phyloP scores from a whole-genome alignment of 2,888 invertebrate species.

The Stenichneumon culpator region DNA sequence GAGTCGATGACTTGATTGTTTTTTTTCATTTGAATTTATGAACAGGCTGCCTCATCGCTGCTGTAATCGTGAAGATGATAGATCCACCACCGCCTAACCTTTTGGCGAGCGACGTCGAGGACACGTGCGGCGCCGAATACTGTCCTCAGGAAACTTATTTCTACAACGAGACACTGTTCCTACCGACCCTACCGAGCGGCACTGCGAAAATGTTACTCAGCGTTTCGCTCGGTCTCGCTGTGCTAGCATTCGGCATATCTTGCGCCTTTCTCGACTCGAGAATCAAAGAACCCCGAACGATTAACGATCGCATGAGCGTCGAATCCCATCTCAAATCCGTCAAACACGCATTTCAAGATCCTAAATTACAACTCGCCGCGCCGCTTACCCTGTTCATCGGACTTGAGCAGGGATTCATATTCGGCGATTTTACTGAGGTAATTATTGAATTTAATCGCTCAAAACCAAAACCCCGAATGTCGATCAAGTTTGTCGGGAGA shows the following conservation, averaged over 20 bases:
- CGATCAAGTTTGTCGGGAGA: background rate
- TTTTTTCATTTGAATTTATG: background rate
- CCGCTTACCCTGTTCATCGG: slow-evolving; percentile 94
- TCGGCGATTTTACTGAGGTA: slow-evolving; percentile 93
- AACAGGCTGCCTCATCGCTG: slow-evolving; percentile 80
- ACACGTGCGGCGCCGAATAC: slow-evolving; percentile 81
- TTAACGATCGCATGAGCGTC: slow-evolving; percentile 74
- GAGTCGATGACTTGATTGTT: background rate
- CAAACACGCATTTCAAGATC: slow-evolving; percentile 87
- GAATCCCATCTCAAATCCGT: slow-evolving; percentile 84
- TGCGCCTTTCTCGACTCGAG: slow-evolving; percentile 82
- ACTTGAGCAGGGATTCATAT: slow-evolving; percentile 94
- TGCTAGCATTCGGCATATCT: slow-evolving; percentile 81
- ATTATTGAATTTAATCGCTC: slow-evolving; percentile 52
- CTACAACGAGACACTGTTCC: slow-evolving; percentile 77
- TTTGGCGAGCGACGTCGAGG: slow-evolving; percentile 75
- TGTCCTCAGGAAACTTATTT: slow-evolving; percentile 80
- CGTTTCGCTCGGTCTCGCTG: slow-evolving; percentile 80
- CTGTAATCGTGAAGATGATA: slow-evolving; percentile 78
- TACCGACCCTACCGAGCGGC: slow-evolving; percentile 74
- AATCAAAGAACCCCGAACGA: slow-evolving; percentile 79
- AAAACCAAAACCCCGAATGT: background rate
- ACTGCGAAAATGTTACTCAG: slow-evolving; percentile 80
- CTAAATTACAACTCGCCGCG: slow-evolving; percentile 89
- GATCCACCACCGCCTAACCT: slow-evolving; percentile 70